These are phyloP conservation scores for Aselliscus stoliczkanus DNA, from an alignment of 2,797 vertebrate species.

Conservation along the genomic window DNA sequence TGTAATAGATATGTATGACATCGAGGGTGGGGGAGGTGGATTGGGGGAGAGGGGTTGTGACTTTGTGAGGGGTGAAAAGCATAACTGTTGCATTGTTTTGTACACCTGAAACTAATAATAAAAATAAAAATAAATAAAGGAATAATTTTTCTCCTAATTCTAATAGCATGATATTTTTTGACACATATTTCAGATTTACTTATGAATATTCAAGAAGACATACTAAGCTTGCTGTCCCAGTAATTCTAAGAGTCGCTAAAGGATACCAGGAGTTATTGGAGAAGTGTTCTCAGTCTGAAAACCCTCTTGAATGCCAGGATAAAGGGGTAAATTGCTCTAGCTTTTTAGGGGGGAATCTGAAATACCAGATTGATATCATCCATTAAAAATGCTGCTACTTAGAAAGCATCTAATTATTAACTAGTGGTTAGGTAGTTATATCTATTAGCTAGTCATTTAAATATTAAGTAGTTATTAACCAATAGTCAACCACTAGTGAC, in stretches of 20 bases:
- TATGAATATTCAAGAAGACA: conserved; percentile 65
- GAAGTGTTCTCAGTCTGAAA: conserved; percentile 66
- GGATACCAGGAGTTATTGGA: conserved; percentile 54
- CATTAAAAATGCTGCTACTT: background rate
- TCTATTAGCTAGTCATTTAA: background rate
- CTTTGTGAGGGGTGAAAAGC: too few relatives aligned
- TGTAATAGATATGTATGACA: too few relatives aligned
- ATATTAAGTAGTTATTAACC: background rate
- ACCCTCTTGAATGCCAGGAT: conserved; percentile 59
- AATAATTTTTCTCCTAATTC: conserved; percentile 4
- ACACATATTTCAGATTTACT: conserved; percentile 62
- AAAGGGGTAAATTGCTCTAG: conserved; percentile 54
- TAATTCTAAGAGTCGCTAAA: conserved; percentile 62
- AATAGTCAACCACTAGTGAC: background rate
- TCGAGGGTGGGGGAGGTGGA: too few relatives aligned
- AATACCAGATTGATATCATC: background rate
- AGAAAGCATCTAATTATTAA: background rate
- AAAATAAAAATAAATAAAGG: too few relatives aligned
- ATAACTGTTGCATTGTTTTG: too few relatives aligned
- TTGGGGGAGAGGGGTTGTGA: too few relatives aligned
- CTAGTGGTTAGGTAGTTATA: background rate
- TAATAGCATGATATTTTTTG: background rate
- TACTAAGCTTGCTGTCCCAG: conserved; percentile 40
- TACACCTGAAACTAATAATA: too few relatives aligned
- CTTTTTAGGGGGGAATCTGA: background rate